Conservation (phyloP, 2,888 invertebrate genomes). For the Eledone cirrhosa region DNA sequence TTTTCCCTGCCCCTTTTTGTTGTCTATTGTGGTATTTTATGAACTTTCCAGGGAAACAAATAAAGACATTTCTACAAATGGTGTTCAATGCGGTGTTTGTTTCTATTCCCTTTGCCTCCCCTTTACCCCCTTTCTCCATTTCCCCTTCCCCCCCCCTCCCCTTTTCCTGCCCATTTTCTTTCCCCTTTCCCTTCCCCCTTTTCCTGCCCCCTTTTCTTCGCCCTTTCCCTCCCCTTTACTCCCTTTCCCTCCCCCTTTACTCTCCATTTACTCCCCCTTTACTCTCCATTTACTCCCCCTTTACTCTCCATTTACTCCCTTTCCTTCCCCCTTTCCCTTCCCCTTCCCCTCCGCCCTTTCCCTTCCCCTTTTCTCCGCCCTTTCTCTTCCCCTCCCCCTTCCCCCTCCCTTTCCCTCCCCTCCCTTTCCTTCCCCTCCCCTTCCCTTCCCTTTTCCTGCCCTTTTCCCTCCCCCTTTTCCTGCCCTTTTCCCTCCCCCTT, state of each 20-base stretch:
- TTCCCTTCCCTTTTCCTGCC: background rate
- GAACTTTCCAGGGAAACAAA: no score
- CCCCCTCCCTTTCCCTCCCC: background rate
- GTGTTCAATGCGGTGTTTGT: background rate
- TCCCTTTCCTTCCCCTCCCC: constrained; percentile 33
- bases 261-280: background rate
- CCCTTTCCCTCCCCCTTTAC: constrained; percentile 47
- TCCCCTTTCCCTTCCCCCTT: constrained; percentile 61
- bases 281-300: background rate
- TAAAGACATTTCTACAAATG: no score
- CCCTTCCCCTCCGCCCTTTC: constrained; percentile 11
- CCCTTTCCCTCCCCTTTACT: constrained; percentile 23
- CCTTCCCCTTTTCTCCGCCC: constrained; percentile 15
- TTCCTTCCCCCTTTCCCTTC: background rate
- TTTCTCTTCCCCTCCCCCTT: background rate
- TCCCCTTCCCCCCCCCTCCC: background rate
- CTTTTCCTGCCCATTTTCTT: constrained; percentile 37
- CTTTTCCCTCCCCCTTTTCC: background rate
- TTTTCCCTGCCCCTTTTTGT: background rate
- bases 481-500: background rate
- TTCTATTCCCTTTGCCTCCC: background rate
- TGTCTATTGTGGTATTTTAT: no score
- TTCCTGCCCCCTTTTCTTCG: constrained; percentile 67
- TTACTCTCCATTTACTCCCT: background rate
- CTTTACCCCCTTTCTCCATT: background rate